Evolutionary conservation across 2,113 vertebrate species (phyloP).

Genomic region (Ammodytes marinus): DNA sequence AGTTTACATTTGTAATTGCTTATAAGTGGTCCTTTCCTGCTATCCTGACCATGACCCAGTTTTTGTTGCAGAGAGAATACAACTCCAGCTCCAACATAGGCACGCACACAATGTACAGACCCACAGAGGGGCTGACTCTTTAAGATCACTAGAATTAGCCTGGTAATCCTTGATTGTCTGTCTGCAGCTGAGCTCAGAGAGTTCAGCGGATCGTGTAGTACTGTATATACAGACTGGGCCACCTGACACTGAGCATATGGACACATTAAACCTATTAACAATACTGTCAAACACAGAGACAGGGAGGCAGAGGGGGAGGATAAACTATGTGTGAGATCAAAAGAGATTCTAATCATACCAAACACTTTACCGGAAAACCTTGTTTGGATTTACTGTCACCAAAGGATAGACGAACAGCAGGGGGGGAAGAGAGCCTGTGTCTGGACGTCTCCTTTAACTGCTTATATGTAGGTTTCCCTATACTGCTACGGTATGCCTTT

Average conservation of each 20-base stretch:
- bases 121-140: background rate
- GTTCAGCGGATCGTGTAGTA: background rate
- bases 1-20: background rate
- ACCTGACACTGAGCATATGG: slow-evolving; percentile 33
- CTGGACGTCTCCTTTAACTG: background rate
- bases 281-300: background rate
- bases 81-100: background rate
- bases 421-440: background rate
- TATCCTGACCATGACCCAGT: background rate
- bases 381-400: background rate
- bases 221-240: background rate
- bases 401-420: background rate
- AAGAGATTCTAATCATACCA: background rate
- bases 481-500: background rate
- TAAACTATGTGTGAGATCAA: background rate
- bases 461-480: background rate
- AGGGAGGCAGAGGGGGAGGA: background rate
- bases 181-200: slow-evolving; percentile 28
- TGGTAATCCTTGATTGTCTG: slow-evolving; percentile 16
- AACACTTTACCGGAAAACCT: background rate
- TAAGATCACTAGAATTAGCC: background rate
- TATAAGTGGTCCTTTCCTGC: slow-evolving; percentile 9
- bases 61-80: background rate
- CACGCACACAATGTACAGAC: background rate
- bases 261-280: slow-evolving; percentile 23